Evolutionary conservation across 2,888 invertebrate species (phyloP), one percentile per base, ranked within the genome.

Genomic region (Agrotis puta): DNA sequence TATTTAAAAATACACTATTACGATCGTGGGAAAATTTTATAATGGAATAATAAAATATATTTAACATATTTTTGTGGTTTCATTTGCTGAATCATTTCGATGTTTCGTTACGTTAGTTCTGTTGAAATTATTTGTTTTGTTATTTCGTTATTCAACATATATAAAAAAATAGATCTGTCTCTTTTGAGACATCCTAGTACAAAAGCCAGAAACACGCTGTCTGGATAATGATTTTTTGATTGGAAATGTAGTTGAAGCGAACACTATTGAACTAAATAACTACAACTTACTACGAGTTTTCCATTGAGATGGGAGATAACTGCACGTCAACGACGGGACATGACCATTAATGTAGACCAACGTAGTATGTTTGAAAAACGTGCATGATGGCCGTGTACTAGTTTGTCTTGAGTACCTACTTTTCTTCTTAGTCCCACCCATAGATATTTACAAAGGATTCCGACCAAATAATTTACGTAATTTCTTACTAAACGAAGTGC

Each of bases 11-110:
- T 50, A 73, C 63, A 62, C 54, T 79, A 81, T 79, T 81, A 77
- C 77, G 74, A 63, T 73, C 77, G 83, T 85, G 84, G 74, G 82
- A 77, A 84, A 83, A 82, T 82, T 77, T 81, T 84, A 82, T 84
- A 84, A 79, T 79, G 59, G 43, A 88, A 80, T 87, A 88, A 79
- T 87, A 88, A 84, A 88, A 73, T 78, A 81, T 85, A 78, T 87
- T 81, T 82, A 80, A 74, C 24, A 77, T 72, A n/a, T 77, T 73
- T 65, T 51, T 58, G 64, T 66, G n/a, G 74, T 81, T 85, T 85
- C 27, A 79, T 77, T 84, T 77, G 47, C 24, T 14, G 56, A 57
- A 47, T 57, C 14, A 48, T 63, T 70, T 54, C 14, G 33, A 7
- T 5, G 47, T 39, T 39, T 39, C 5, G 11, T 39, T 39, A 61